phyloP scores from a whole-genome alignment of 1,140 invertebrate species.

The Cydia strobilella region DNA sequence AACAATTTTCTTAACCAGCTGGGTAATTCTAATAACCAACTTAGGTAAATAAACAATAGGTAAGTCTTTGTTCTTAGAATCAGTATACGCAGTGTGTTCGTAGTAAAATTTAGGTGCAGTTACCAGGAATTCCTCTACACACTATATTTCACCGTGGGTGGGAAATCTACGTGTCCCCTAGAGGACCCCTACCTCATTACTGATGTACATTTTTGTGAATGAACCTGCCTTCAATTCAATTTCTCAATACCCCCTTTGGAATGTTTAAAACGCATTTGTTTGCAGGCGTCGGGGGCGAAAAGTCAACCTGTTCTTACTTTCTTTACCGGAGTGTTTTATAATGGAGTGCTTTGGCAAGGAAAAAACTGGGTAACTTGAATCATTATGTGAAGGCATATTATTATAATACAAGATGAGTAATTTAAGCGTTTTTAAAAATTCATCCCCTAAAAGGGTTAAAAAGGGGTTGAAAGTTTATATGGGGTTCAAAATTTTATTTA shows the following conservation, averaged over 20 bases:
- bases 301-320: constrained; percentile 11
- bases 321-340: not conserved
- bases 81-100: not conserved
- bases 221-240: constrained; percentile 31
- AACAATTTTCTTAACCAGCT: too few relatives aligned
- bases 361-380: too few relatives aligned
- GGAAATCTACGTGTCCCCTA: not conserved
- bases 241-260: constrained; percentile 26
- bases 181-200: constrained; percentile 14
- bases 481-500: too few relatives aligned
- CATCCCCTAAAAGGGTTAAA: too few relatives aligned
- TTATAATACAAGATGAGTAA: too few relatives aligned
- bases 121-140: not conserved
- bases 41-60: not conserved
- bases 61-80: not conserved
- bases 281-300: constrained; percentile 15
- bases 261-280: constrained; percentile 21
- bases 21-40: too few relatives aligned
- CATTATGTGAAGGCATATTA: too few relatives aligned
- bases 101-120: not conserved
- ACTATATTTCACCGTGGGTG: not conserved
- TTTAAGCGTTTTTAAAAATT: too few relatives aligned
- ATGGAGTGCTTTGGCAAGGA: constrained; percentile 12
- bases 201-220: constrained; percentile 31
- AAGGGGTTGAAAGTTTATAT: too few relatives aligned